phyloP scores from a whole-genome alignment of 2,888 invertebrate genomes.

The Hipparchia sbordonii region DNA sequence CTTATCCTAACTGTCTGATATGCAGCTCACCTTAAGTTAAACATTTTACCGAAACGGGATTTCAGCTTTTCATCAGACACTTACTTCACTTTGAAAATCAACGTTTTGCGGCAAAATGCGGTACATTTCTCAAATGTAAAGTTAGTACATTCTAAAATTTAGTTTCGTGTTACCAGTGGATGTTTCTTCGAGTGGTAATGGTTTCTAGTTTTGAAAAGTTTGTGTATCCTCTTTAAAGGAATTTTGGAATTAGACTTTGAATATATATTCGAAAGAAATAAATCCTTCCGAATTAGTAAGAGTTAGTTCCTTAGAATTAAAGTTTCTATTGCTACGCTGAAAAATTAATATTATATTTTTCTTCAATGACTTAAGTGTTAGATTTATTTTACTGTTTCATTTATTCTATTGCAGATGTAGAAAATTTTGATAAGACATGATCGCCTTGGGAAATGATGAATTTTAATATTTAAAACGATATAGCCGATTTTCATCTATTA shows the following conservation, averaged over 20 bases:
- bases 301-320: background rate
- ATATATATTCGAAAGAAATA: background rate
- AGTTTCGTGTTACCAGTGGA: background rate
- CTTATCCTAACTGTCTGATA: no score
- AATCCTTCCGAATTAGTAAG: background rate
- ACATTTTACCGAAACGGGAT: slow-evolving; percentile 19
- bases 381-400: no score
- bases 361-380: no score
- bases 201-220: background rate
- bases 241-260: background rate
- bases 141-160: background rate
- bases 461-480: background rate
- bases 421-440: background rate
- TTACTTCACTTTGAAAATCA: slow-evolving; percentile 24
- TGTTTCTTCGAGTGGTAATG: background rate
- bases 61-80: slow-evolving; percentile 16
- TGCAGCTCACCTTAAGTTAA: slow-evolving; percentile 14
- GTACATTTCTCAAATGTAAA: background rate
- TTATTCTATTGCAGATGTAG: no score
- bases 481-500: background rate
- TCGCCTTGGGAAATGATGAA: background rate
- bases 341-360: no score
- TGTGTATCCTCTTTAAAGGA: no score
- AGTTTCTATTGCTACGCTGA: no score
- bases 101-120: background rate